Evolutionary conservation across 2,113 vertebrate genomes (phyloP).

Genomic region (Gopherus evgoodei): DNA sequence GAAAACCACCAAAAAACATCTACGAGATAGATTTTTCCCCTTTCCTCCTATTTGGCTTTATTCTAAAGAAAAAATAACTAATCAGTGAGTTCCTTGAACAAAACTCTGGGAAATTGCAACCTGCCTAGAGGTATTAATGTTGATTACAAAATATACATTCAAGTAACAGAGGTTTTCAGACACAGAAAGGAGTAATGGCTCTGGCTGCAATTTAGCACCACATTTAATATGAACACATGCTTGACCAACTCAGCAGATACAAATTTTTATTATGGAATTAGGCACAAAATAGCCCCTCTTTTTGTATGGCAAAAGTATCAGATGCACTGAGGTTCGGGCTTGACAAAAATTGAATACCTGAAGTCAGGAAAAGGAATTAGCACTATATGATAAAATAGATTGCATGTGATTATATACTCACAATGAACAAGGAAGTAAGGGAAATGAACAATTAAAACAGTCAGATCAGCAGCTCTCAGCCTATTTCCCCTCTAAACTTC

Average conservation of each 20-base stretch:
- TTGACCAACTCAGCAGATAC: background rate
- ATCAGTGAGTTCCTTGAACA: background rate
- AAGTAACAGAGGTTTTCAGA: background rate
- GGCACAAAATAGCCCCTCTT: background rate
- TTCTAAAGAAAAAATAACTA: background rate
- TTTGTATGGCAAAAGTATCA: background rate
- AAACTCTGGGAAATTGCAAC: no score
- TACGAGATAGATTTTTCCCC: background rate
- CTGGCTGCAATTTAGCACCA: background rate
- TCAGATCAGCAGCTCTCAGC: background rate
- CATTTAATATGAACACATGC: background rate
- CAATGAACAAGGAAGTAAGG: background rate
- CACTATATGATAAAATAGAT: background rate
- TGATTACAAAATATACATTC: background rate
- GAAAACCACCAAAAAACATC: background rate
- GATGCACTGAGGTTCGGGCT: no score
- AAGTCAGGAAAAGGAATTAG: background rate
- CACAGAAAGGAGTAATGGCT: background rate
- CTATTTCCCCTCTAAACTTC: background rate
- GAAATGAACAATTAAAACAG: background rate
- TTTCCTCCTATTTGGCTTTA: background rate
- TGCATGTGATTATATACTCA: background rate
- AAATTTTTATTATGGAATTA: background rate
- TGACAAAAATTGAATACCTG: background rate
- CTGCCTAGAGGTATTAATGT: background rate